These are phyloP conservation scores for Idaea dimidiata DNA, from an alignment of 2,888 invertebrate species.

Conservation along the genomic window DNA sequence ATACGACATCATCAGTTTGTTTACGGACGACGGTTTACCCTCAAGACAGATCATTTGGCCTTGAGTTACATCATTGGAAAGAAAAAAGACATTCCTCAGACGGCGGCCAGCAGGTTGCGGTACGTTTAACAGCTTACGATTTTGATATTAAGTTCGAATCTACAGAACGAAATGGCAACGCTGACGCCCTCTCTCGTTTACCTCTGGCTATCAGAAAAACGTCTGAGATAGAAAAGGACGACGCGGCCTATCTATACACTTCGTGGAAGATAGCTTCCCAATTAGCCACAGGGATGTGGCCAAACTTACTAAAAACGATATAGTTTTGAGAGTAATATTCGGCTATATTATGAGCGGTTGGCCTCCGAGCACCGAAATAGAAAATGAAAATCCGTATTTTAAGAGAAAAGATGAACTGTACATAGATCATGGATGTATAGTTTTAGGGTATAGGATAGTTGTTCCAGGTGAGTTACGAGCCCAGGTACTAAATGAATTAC, in stretches of 20 bases:
- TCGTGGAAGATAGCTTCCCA: conserved; percentile 14
- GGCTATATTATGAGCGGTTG: conserved; percentile 14
- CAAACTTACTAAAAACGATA: conserved; percentile 9
- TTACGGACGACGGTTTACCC: conserved; percentile 19
- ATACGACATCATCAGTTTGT: conserved; percentile 27
- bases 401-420: not conserved
- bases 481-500: conserved; percentile 12
- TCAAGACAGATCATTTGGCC: conserved; percentile 11
- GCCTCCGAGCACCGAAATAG: not conserved
- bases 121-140: conserved; percentile 13
- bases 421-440: conserved; percentile 7
- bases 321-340: conserved; percentile 10
- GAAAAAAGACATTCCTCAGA: no score
- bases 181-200: not conserved
- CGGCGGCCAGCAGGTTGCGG: conserved; percentile 4
- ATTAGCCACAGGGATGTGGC: conserved; percentile 12
- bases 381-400: not conserved
- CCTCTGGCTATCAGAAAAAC: not conserved
- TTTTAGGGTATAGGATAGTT: conserved; percentile 23
- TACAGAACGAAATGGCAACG: not conserved
- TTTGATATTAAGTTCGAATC: not conserved
- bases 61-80: conserved; percentile 7
- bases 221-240: not conserved
- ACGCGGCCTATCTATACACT: conserved; percentile 10
- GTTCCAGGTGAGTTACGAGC: conserved; percentile 14